These are phyloP conservation scores for Eretmochelys imbricata DNA, from an alignment of 2,113 vertebrate species.

Conservation along the genomic window DNA sequence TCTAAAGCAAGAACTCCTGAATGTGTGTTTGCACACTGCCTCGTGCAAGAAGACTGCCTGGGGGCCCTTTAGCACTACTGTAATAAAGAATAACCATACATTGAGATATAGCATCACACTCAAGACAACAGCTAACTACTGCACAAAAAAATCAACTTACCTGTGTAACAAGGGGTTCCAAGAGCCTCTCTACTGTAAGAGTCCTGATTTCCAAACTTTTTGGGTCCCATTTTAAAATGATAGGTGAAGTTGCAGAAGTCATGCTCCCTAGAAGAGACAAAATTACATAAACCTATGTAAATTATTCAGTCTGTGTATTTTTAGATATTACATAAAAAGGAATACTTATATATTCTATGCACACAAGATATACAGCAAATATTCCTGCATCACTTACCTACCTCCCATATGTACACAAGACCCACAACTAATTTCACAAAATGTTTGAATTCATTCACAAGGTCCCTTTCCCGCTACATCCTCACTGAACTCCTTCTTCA, in stretches of 20 bases:
- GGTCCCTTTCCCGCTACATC: neutral
- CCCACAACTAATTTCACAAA: accelerated
- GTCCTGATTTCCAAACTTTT: slow-evolving; percentile 99
- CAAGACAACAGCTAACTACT: neutral
- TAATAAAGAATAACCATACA: neutral
- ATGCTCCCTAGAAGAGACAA: slow-evolving; percentile 77
- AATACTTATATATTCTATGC: accelerated
- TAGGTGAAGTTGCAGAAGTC: slow-evolving; percentile 91
- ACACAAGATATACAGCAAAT: neutral
- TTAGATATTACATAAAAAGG: neutral
- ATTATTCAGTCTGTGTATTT: neutral
- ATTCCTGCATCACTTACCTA: neutral
- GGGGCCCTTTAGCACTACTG: neutral
- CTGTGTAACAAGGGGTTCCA: slow-evolving; percentile 98
- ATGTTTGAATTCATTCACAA: accelerated
- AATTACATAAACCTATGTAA: neutral
- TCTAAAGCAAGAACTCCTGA: slow-evolving; percentile 31
- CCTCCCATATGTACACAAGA: neutral
- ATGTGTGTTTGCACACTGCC: slow-evolving; percentile 9
- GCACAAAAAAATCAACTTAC: slow-evolving; percentile 73
- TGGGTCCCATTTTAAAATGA: slow-evolving; percentile 99
- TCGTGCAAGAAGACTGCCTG: neutral
- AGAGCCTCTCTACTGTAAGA: slow-evolving; percentile 93
- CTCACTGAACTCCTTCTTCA: neutral
- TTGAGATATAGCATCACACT: neutral